Evolutionary conservation across 2,888 invertebrate species (phyloP), one percentile per base, ranked within the genome.

Genomic region (Latrodectus hesperus): DNA sequence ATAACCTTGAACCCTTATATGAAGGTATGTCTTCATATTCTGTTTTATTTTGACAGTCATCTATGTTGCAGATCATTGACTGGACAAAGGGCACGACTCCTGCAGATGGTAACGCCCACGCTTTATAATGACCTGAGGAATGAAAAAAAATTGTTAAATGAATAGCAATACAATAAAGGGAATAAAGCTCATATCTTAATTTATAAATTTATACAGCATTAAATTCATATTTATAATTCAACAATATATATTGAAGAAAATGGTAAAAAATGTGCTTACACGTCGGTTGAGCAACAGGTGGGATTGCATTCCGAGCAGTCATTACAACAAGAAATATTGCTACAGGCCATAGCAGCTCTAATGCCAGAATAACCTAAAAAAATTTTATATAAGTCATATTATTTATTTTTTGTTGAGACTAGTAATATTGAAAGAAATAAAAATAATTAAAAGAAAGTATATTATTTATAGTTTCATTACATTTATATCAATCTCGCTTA

Each of bases 261-360:
- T 60, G 64, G 65, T 9, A 12, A 64, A 86, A 51, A 68, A 51
- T 11, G 4, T 9, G 80, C 90, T 89, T 86, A 90, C 90, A 90
- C 22, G 90, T 90, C 17, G 86, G 85, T 77, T 89, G 88, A 51
- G 86, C 78, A 65, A 84, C 79, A 14, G 90, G 89, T 49, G 90
- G 90, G 64, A 90, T 89, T 11, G 89, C 79, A 49, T 87, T 82
- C 79, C 90, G 65, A 8, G 90, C 84, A 38, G 84, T 75, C 76
- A 90, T 84, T 4, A 90, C 88, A 22, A 90, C 85, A 51, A 90
- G 74, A 67, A 90, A 90, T 17, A 90, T 90, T 17, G 88, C 70
- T 11, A 90, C 88, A 9, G 90, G 90, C 90, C 90, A 90, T 74
- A 90, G 82, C 52, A 90, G 64, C 77, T 90, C 90, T 22, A 90